A percentile compares a stretch with the other conserved stretches of the same genome.
phyloP scores from a whole-genome alignment of 1,140 invertebrate genomes.

The Cecropterus lyciades region DNA sequence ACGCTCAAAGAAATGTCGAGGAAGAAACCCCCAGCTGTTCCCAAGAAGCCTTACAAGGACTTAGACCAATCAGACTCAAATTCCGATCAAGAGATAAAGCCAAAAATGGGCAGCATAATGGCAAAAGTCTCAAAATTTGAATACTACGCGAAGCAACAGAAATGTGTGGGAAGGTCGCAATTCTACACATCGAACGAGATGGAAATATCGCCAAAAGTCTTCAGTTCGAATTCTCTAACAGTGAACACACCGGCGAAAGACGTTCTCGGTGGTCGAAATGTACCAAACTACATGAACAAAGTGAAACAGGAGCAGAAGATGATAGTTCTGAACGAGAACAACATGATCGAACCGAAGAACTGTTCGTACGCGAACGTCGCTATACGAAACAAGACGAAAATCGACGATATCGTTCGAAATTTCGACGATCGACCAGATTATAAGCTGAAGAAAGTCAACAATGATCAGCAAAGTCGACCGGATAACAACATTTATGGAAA shows the following conservation, averaged over 20 bases:
- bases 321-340: conserved; percentile 73
- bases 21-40: conserved; percentile 77
- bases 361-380: conserved; percentile 77
- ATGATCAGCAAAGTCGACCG: conserved; percentile 57
- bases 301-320: conserved; percentile 61
- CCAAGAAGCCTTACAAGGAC: conserved; percentile 73
- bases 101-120: conserved; percentile 83
- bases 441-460: conserved; percentile 71
- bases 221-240: conserved; percentile 89
- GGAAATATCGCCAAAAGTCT: conserved; percentile 90
- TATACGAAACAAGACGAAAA: conserved; percentile 71
- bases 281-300: conserved; percentile 84
- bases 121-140: conserved; percentile 87
- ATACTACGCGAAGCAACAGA: conserved; percentile 85
- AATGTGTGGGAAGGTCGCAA: conserved; percentile 63
- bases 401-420: conserved; percentile 76
- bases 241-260: conserved; percentile 92
- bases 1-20: conserved; percentile 76
- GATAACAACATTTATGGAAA: conserved; percentile 66
- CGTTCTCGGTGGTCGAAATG: conserved; percentile 86
- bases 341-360: conserved; percentile 66
- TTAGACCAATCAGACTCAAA: conserved; percentile 67
- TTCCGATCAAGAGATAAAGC: conserved; percentile 68
- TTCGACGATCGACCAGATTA: conserved; percentile 62
- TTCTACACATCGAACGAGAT: conserved; percentile 69